Evolutionary conservation across 1,140 invertebrate genomes (phyloP).

Genomic region (Odontomachus brunneus): DNA sequence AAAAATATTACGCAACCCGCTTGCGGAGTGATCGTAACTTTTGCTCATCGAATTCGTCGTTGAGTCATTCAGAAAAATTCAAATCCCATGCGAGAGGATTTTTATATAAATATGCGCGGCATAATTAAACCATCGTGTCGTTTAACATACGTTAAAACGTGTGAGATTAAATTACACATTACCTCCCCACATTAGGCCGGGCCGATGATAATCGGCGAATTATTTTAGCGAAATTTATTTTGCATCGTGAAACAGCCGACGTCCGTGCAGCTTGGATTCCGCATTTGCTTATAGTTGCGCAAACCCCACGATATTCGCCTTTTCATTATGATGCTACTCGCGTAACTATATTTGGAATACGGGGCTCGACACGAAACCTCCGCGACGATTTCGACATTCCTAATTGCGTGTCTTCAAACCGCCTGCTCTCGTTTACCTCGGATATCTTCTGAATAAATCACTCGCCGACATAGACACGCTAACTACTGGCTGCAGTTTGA

Average conservation of each 20-base stretch:
- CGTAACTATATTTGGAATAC: constrained; percentile 38
- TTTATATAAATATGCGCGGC: background rate
- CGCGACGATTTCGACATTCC: constrained; percentile 37
- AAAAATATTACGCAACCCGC: constrained; percentile 10
- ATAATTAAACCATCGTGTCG: background rate
- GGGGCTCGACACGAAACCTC: constrained; percentile 29
- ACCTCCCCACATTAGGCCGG: background rate
- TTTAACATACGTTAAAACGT: background rate
- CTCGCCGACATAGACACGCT: background rate
- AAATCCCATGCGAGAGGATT: background rate
- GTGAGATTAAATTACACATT: background rate
- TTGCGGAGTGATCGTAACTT: background rate
- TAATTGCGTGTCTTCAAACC: constrained; percentile 17
- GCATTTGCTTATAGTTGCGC: background rate
- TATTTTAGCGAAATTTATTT: background rate
- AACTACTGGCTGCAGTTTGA: constrained; percentile 11
- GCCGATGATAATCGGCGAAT: background rate
- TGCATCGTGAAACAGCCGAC: background rate
- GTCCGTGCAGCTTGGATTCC: constrained; percentile 1
- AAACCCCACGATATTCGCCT: background rate
- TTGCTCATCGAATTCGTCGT: background rate
- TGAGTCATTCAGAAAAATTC: constrained; percentile 12
- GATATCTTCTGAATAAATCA: constrained; percentile 35
- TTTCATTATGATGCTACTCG: background rate
- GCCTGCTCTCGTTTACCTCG: background rate